Evolutionary conservation across 2,797 vertebrate species (phyloP), one percentile per base, ranked within the genome.

Genomic region (Lutjanus argentimaculatus): DNA sequence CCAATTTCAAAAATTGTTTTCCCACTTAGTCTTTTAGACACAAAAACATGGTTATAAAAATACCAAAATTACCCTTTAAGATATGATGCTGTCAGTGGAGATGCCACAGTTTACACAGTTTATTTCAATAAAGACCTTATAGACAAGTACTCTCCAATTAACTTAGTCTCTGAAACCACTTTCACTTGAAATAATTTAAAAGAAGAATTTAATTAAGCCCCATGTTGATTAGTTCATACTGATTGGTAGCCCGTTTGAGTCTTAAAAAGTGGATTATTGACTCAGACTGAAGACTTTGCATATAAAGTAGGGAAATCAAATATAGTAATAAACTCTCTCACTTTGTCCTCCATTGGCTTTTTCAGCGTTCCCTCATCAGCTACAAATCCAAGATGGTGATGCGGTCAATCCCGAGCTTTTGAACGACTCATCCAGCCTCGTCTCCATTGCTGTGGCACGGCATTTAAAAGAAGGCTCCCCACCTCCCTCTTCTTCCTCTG

Each of bases 341-440:
- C 2, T 0, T n/a, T 72, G 12, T 66, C 15, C 7, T 82, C 15
- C 79, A 1, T 57, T 58, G 43, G 13, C 19, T 65, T 22, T 63
- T 81, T 30, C 84, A 99, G 98, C 97, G 97, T 68, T 99, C 98
- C 0, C 97, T 99, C 55, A 97, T 99, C 94, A 97, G 95, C 94
- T 99, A 98, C 90, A 99, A 99, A 91, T 99, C 98, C 89, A 98
- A 98, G 81, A 97, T 99, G 97, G 96, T 98, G 81, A 96, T 98
- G 94, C 95, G 97, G 21, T 96, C 98, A 0, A 98, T 99, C 88
- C 97, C 97, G 97, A 99, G 90, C 95, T 99, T 62, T 95, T 99
- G 63, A 96, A 97, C 67, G 97, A 99, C 74, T 96, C 96, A 0
- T 96, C 95, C 10, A 97, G 90, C 87, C 97, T 97, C 67, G 95